Evolutionary conservation across 2,888 invertebrate genomes (phyloP).

Genomic region (Scelioninae gen. 1): DNA sequence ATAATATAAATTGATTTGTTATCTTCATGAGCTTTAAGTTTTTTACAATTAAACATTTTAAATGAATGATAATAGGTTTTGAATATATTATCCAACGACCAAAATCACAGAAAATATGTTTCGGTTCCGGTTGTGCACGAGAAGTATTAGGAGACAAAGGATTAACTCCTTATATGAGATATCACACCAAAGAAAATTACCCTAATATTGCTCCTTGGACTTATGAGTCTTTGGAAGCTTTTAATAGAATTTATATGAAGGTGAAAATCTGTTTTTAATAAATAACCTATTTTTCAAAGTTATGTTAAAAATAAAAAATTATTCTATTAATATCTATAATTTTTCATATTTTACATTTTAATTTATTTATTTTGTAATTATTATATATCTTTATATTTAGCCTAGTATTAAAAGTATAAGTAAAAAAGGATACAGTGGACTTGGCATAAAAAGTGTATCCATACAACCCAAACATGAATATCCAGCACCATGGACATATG

Average conservation of each 20-base stretch:
- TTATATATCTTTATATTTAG: slow-evolving; percentile 65
- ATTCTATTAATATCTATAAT: no score
- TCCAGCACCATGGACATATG: slow-evolving; percentile 77
- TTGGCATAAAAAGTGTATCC: slow-evolving; percentile 73
- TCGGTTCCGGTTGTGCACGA: slow-evolving; percentile 78
- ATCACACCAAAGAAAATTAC: slow-evolving; percentile 75
- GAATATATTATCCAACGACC: slow-evolving; percentile 76
- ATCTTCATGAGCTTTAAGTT: no score
- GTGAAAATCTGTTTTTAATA: slow-evolving; percentile 60
- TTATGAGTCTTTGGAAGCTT: slow-evolving; percentile 76
- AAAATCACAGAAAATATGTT: slow-evolving; percentile 78
- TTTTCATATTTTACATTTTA: no score
- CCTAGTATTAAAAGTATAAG: slow-evolving; percentile 77
- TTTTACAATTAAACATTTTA: background rate
- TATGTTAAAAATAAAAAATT: no score
- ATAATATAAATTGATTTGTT: background rate
- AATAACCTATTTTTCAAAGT: background rate
- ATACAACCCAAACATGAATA: slow-evolving; percentile 70
- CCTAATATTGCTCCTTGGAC: slow-evolving; percentile 76
- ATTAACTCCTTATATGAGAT: slow-evolving; percentile 77
- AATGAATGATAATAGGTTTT: slow-evolving; percentile 75
- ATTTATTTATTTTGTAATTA: slow-evolving; percentile 1
- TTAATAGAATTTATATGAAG: slow-evolving; percentile 75
- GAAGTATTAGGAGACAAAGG: slow-evolving; percentile 75
- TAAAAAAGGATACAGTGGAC: slow-evolving; percentile 79